Conservation (phyloP, 2,113 vertebrate genomes). For the human region GRCh38 chr12:68653001-68653500, state of each 20-base stretch:
- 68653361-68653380: background rate
- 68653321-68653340: background rate
- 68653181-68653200: no score
- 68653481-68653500: background rate
- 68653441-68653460: background rate
- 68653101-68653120: no score
- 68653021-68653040: no score
- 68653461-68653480: background rate
- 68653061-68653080: no score
- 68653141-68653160: no score
- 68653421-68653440: background rate
- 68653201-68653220: no score
- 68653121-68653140: no score
- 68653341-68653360: background rate
- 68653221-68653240: background rate
- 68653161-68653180: no score
- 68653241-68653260: background rate
- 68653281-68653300: conserved; percentile 25
- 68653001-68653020: no score
- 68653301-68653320: background rate
- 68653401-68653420: background rate
- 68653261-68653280: background rate
- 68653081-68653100: no score
- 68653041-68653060: no score
- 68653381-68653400: background rate